A percentile compares a stretch with the other conserved stretches of the same genome.
Evolutionary conservation across 2,113 vertebrate genomes (phyloP).

Genomic region (Planiliza haematocheilus): DNA sequence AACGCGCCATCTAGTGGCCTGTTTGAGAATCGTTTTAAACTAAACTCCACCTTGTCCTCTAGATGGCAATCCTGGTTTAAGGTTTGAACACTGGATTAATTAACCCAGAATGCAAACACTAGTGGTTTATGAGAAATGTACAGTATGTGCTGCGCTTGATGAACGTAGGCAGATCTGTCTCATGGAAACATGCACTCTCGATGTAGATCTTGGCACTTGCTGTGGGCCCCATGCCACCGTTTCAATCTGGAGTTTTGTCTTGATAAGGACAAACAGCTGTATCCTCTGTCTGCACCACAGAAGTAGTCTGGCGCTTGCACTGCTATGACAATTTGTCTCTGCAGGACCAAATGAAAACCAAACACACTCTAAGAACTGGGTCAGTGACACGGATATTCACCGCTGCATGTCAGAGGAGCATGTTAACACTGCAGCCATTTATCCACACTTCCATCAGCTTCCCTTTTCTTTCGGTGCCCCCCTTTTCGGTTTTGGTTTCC

Average conservation of each 20-base stretch:
- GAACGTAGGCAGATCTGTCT: neutral
- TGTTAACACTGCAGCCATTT: slow-evolving; percentile 17
- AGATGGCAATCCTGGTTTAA: slow-evolving; percentile 10
- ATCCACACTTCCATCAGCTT: neutral
- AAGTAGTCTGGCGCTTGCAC: slow-evolving; percentile 10
- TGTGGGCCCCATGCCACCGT: neutral
- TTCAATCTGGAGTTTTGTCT: slow-evolving; percentile 6
- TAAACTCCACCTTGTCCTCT: slow-evolving; percentile 4
- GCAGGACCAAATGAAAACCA: slow-evolving; percentile 36
- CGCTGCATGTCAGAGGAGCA: neutral
- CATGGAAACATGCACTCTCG: neutral
- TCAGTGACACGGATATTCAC: slow-evolving; percentile 9
- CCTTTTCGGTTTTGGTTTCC: neutral
- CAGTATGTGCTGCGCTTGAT: neutral
- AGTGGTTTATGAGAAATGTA: neutral
- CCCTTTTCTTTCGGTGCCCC: neutral
- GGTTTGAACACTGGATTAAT: neutral
- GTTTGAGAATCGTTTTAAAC: slow-evolving; percentile 5
- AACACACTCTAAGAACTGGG: slow-evolving; percentile 32
- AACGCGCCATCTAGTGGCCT: slow-evolving; percentile 60
- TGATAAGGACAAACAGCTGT: slow-evolving; percentile 46
- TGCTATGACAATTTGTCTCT: slow-evolving; percentile 38
- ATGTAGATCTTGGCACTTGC: neutral
- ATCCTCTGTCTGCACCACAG: slow-evolving; percentile 4
- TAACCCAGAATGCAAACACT: neutral